These are phyloP conservation scores for Ptychodera flava DNA, from an alignment of 35 echinoderm and acorn worm genomes.

Conservation along the genomic window DNA sequence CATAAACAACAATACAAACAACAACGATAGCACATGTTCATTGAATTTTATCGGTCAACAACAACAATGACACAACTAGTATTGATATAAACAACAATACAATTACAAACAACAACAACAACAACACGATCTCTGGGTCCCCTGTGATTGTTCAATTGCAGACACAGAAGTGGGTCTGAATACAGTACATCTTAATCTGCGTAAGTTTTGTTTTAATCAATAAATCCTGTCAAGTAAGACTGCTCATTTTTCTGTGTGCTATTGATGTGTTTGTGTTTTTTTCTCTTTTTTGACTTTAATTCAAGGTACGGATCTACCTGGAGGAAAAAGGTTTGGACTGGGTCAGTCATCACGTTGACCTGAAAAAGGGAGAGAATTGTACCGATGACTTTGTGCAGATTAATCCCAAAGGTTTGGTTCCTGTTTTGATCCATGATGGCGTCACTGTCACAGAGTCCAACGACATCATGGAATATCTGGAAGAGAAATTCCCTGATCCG, in stretches of 20 bases:
- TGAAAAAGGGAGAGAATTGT: neutral
- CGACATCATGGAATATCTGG: neutral
- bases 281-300: neutral
- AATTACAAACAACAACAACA: too few species aligned
- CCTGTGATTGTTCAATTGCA: too few species aligned
- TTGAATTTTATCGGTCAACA: too few species aligned
- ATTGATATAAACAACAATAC: too few species aligned
- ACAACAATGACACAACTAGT: too few species aligned
- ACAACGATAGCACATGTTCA: too few species aligned
- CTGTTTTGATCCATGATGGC: neutral
- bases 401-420: neutral
- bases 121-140: neutral
- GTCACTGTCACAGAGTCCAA: neutral
- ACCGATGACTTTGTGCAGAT: neutral
- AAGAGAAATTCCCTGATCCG: neutral
- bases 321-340: neutral
- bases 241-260: neutral
- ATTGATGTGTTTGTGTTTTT: neutral
- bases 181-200: too few species aligned
- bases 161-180: too few species aligned
- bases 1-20: too few species aligned
- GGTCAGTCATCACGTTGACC: neutral
- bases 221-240: neutral
- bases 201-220: neutral
- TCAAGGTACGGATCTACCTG: neutral